phyloP scores from a whole-genome alignment of 1,140 invertebrate genomes.

The Macrobrachium rosenbergii region DNA sequence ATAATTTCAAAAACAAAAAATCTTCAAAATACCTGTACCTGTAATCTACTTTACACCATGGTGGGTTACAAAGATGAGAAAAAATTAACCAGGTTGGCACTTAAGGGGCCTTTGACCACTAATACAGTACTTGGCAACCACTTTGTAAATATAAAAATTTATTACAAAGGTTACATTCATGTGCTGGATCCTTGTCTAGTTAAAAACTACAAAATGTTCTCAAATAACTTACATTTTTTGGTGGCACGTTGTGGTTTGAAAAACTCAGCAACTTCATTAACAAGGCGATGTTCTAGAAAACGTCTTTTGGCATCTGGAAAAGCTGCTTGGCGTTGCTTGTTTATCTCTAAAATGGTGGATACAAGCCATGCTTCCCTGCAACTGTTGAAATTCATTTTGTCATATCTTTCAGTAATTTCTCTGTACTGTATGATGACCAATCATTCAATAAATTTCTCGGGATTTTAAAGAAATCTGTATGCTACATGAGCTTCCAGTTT shows the following conservation, averaged over 20 bases:
- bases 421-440: neutral
- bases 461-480: no score
- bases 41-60: no score
- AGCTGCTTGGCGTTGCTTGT: conserved; percentile 29
- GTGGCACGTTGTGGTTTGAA: neutral
- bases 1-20: no score
- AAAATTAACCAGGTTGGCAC: conserved; percentile 65
- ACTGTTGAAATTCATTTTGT: conserved; percentile 72
- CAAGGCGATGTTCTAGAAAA: conserved; percentile 37
- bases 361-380: conserved; percentile 43
- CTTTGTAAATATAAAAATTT: no score
- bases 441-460: neutral
- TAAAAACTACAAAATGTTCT: conserved; percentile 10
- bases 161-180: no score
- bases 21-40: no score
- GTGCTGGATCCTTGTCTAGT: conserved; percentile 66
- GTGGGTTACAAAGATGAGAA: neutral
- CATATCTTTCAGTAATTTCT: conserved; percentile 70
- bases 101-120: no score
- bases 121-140: no score
- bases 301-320: conserved; percentile 19
- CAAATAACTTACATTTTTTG: conserved; percentile 72
- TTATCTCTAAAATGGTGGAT: conserved; percentile 19
- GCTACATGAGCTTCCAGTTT: no score
- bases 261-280: conserved; percentile 36